Evolutionary conservation across 1,140 invertebrate species (phyloP).

Genomic region (Pachypeltis micranthus): DNA sequence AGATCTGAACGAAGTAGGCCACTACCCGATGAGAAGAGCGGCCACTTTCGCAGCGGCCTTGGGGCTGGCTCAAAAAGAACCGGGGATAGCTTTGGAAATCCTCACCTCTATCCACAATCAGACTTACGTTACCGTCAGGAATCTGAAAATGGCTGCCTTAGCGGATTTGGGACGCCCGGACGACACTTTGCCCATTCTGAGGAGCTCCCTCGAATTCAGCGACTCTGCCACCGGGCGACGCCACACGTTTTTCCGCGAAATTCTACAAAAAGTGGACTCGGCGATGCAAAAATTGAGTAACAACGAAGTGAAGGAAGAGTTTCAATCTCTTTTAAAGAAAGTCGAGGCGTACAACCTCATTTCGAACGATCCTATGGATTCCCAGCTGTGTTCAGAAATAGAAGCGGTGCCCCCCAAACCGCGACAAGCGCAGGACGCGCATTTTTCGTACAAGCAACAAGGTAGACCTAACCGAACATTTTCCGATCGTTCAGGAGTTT

Average conservation of each 20-base stretch:
- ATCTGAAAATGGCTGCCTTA: constrained; percentile 42
- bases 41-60: constrained; percentile 46
- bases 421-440: background rate
- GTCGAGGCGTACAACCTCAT: background rate
- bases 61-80: constrained; percentile 52
- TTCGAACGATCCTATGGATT: constrained; percentile 23
- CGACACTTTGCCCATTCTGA: constrained; percentile 49
- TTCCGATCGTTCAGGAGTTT: too few species aligned
- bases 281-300: background rate
- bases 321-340: constrained; percentile 28
- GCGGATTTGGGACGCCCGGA: constrained; percentile 46
- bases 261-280: background rate
- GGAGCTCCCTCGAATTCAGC: constrained; percentile 44
- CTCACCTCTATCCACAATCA: constrained; percentile 37
- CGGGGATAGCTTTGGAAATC: constrained; percentile 54
- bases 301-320: background rate
- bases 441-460: too few species aligned
- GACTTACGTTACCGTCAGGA: constrained; percentile 50
- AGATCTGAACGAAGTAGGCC: constrained; percentile 41
- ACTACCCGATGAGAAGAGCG: constrained; percentile 44
- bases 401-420: background rate
- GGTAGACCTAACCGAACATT: too few species aligned
- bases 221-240: constrained; percentile 25
- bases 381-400: constrained; percentile 34
- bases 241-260: background rate